Conservation (phyloP, 2,888 invertebrate species). For the Gasteruption jaculator region DNA sequence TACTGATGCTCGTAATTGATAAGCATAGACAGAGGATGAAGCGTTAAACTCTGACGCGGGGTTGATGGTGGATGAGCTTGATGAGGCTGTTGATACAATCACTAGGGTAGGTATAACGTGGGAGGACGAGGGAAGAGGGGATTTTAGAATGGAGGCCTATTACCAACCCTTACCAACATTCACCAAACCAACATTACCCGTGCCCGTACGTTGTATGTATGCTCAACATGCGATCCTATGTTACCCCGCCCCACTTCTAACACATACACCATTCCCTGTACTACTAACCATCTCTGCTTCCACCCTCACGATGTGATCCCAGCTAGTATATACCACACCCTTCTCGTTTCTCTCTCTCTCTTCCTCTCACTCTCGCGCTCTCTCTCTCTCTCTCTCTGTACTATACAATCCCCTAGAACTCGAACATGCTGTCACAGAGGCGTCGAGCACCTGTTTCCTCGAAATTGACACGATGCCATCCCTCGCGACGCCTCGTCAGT, state of each 20-base stretch:
- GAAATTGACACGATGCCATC: slow-evolving; percentile 46
- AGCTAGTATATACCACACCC: too few species aligned
- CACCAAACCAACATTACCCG: slow-evolving; percentile 32
- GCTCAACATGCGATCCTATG: slow-evolving; percentile 47
- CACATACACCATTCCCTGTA: slow-evolving; percentile 24
- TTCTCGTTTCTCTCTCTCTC: too few species aligned
- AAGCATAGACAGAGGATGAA: too few species aligned
- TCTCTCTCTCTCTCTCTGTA: slow-evolving; percentile 19
- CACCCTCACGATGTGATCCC: not conserved
- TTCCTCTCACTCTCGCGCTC: too few species aligned
- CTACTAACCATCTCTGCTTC: not conserved
- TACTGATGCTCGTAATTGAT: too few species aligned
- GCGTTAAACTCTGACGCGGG: too few species aligned
- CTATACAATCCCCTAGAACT: slow-evolving; percentile 32
- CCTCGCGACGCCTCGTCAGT: too few species aligned
- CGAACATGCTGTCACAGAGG: slow-evolving; percentile 47
- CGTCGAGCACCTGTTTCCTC: slow-evolving; percentile 48
- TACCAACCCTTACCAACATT: slow-evolving; percentile 37
- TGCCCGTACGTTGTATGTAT: slow-evolving; percentile 38
- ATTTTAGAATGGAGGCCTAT: slow-evolving; percentile 30
- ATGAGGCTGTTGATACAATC: slow-evolving; percentile 50
- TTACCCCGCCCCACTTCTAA: slow-evolving; percentile 37
- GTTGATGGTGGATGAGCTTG: slow-evolving; percentile 45
- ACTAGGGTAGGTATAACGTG: slow-evolving; percentile 30
- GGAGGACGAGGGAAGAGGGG: slow-evolving; percentile 14